Percentiles rank a stretch among this genome's conserved stretches.
Conservation (phyloP, 2,888 invertebrate genomes). For the Epinotia ramella region DNA sequence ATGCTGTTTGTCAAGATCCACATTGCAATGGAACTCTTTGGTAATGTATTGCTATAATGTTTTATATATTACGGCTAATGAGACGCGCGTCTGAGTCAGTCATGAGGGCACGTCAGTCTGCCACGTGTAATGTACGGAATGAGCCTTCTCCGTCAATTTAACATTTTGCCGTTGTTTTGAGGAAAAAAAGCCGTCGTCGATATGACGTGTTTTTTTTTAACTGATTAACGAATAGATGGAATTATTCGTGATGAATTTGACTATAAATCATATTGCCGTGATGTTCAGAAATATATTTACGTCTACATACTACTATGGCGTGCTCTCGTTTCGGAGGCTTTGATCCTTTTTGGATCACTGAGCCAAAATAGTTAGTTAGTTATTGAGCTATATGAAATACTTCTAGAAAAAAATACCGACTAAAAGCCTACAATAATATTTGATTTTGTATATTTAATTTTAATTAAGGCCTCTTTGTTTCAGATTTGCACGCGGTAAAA, state of each 20-base stretch:
- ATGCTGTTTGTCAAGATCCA: background rate
- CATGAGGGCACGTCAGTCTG: slow-evolving; percentile 53
- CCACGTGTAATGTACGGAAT: slow-evolving; percentile 47
- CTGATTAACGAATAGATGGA: too few relatives aligned
- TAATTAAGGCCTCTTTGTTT: slow-evolving; percentile 63
- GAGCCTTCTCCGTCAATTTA: slow-evolving; percentile 35
- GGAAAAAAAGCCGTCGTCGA: background rate
- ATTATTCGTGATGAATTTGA: too few relatives aligned
- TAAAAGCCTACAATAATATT: too few relatives aligned
- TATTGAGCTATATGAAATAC: too few relatives aligned
- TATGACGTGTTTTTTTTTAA: too few relatives aligned
- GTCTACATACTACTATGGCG: too few relatives aligned
- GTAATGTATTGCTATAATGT: background rate
- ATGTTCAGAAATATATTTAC: too few relatives aligned
- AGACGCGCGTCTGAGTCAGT: slow-evolving; percentile 56
- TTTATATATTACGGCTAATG: slow-evolving; percentile 60
- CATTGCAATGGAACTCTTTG: background rate
- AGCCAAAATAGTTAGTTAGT: too few relatives aligned
- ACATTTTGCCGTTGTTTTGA: slow-evolving; percentile 25
- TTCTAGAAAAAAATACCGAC: too few relatives aligned
- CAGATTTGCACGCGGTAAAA: slow-evolving; percentile 85
- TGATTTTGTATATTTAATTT: background rate
- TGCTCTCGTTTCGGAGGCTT: too few relatives aligned
- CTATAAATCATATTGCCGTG: too few relatives aligned
- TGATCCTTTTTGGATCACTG: too few relatives aligned